Evolutionary conservation across 2,888 invertebrate species (phyloP), one percentile per base, ranked within the genome.

Genomic region (Ophion ventricosus): DNA sequence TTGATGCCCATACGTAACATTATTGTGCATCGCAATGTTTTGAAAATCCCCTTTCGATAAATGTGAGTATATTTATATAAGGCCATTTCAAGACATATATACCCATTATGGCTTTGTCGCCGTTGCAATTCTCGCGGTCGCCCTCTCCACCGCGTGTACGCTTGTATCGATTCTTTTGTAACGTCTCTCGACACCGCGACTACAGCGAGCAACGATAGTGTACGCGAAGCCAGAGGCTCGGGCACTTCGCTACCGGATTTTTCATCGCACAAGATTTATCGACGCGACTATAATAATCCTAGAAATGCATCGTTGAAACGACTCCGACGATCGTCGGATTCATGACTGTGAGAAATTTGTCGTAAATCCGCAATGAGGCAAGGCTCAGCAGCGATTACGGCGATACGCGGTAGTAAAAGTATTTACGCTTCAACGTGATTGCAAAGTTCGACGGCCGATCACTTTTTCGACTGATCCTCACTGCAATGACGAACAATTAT

Each of bases 231-330:
- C 29, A 61, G 43, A 49, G 74, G 66, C 76, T 67, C 66, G 70
- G 70, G 29, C 59, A 72, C 67, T 69, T 35, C 43, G 69, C 84
- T 84, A 84, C 84, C 69, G 84, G 80, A 81, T 74, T 84, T 78
- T 84, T 78, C 73, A 84, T 81, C 69, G 35, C 69, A 57, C 63
- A 64, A 69, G 80, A 84, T 77, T 84, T 77, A 84, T 84, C 80
- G 77, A 43, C 67, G 49, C 23, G 35, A 17, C 69, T 25, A 56
- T 76, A 49, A 64, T 70, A 70, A 57, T 70, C 78, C 67, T 74
- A 73, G 76, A 76, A 76, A 43, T 73, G 49, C 66, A 80, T 76
- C 72, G 40, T 67, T 57, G 49, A 35, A 63, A 73, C 74, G 70
- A 79, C 25, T 73, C 61, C 23, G 54, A 57, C 29, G 56, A 56